A percentile compares a stretch with the other conserved stretches of the same genome.
phyloP scores from a whole-genome alignment of 2,113 vertebrate species.

The Hystrix brachyura region DNA sequence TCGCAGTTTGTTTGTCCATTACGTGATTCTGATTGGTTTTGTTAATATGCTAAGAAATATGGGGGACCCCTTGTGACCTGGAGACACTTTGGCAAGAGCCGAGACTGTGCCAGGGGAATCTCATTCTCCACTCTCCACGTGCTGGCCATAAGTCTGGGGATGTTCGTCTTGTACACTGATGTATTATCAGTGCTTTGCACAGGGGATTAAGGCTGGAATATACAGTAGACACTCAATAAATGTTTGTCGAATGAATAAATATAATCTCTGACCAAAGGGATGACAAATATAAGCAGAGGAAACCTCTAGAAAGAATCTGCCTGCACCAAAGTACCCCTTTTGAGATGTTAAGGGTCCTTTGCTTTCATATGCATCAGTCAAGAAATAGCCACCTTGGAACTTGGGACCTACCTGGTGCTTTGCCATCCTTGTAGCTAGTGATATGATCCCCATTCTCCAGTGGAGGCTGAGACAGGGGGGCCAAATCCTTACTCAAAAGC shows the following conservation, averaged over 20 bases:
- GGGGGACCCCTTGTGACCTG: neutral
- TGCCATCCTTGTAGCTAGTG: neutral
- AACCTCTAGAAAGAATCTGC: neutral
- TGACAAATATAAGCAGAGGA: neutral
- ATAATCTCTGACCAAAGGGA: neutral
- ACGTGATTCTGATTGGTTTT: neutral
- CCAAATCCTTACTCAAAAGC: neutral
- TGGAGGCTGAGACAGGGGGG: neutral
- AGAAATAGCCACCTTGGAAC: neutral
- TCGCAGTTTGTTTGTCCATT: neutral
- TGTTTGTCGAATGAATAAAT: neutral
- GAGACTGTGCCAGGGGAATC: neutral
- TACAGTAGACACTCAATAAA: neutral
- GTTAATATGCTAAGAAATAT: neutral
- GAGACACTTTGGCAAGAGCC: neutral
- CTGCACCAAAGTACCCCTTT: neutral
- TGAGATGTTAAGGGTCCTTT: neutral
- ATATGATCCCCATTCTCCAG: neutral
- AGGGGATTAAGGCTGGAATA: neutral
- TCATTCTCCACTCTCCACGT: no score
- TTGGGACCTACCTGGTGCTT: neutral
- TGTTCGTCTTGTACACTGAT: neutral
- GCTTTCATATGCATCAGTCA: neutral
- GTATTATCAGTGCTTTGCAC: neutral
- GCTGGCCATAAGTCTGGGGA: neutral